Conservation (phyloP, 2,888 invertebrate genomes). For the Proisotoma minuta region DNA sequence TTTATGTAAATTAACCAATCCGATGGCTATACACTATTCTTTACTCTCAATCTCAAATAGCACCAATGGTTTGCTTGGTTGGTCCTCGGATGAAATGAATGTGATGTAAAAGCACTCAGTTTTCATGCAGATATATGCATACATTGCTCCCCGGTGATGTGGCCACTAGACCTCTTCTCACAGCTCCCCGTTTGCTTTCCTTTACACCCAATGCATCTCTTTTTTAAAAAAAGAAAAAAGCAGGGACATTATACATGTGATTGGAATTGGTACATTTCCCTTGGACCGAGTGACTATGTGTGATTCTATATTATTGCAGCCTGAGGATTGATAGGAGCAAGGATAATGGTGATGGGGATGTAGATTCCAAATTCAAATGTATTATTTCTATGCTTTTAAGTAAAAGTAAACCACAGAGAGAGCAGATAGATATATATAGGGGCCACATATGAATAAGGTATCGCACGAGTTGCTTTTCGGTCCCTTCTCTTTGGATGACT, state of each 20-base stretch:
- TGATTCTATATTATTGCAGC: too few species aligned
- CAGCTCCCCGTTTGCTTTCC: background rate
- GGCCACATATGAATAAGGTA: background rate
- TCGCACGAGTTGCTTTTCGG: background rate
- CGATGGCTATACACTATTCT: constrained; percentile 42
- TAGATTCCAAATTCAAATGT: constrained; percentile 39
- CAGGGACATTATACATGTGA: background rate
- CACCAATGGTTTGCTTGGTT: constrained; percentile 2
- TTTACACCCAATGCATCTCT: constrained; percentile 15
- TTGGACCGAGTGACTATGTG: too few species aligned
- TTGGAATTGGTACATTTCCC: background rate
- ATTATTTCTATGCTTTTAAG: constrained; percentile 21
- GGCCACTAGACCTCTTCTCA: constrained; percentile 15
- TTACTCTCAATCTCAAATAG: constrained; percentile 27
- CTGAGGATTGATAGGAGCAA: constrained; percentile 33
- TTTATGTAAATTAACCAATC: constrained; percentile 46
- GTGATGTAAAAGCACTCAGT: constrained; percentile 7
- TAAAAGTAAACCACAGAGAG: background rate
- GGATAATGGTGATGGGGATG: constrained; percentile 37
- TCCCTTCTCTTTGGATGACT: constrained; percentile 16
- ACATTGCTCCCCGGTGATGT: constrained; percentile 3
- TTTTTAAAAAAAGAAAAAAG: constrained; percentile 13
- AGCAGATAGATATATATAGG: background rate
- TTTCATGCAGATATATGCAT: constrained; percentile 14
- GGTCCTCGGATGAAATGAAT: constrained; percentile 12